Evolutionary conservation across 1,140 invertebrate species (phyloP).

Genomic region (Homalodisca vitripennis): DNA sequence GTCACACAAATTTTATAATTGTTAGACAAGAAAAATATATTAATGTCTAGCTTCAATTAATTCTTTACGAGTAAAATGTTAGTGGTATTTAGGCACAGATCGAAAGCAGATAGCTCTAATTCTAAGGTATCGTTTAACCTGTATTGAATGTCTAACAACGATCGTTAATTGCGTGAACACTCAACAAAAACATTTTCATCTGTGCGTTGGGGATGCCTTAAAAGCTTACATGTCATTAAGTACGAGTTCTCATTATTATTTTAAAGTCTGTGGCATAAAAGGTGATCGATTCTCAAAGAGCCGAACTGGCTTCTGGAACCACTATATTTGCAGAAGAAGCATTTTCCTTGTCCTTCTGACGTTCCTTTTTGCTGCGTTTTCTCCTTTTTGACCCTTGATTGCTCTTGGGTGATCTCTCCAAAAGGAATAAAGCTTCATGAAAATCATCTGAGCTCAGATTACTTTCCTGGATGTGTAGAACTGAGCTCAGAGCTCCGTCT

Average conservation of each 20-base stretch:
- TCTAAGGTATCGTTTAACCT: background rate
- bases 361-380: conserved; percentile 28
- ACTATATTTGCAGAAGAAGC: conserved; percentile 20
- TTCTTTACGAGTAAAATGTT: no score
- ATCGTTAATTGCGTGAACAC: background rate
- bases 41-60: no score
- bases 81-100: conserved; percentile 2
- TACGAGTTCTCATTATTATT: background rate
- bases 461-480: conserved; percentile 58
- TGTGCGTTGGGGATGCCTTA: background rate
- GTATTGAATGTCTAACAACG: conserved; percentile 9
- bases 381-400: conserved; percentile 32
- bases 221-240: background rate
- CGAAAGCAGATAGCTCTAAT: background rate
- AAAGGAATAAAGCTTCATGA: conserved; percentile 58
- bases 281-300: conserved; percentile 11
- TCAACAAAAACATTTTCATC: background rate
- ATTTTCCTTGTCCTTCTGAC: conserved; percentile 27
- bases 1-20: background rate
- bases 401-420: conserved; percentile 54
- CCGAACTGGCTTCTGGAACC: conserved; percentile 23
- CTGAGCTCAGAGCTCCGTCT: conserved; percentile 58
- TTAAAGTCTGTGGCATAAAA: conserved; percentile 2
- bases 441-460: conserved; percentile 61
- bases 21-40: no score